Conservation (phyloP, 2,888 invertebrate genomes). For the Dicyrtomina minuta region DNA sequence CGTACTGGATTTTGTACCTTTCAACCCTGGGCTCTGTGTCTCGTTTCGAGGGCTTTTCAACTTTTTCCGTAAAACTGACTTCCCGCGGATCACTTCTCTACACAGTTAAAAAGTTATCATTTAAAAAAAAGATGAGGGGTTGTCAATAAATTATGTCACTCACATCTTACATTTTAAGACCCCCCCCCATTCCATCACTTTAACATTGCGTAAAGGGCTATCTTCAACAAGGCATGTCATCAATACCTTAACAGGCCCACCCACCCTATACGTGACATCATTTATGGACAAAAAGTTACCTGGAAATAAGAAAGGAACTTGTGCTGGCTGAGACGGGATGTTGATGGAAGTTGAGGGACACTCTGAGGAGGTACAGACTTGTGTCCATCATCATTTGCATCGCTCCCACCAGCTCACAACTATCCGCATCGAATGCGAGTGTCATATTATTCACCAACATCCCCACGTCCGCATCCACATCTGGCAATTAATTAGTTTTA, state of each 20-base stretch:
- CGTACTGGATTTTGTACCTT: too few species aligned
- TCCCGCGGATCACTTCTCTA: constrained; percentile 37
- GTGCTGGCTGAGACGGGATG: too few species aligned
- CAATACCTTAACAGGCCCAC: too few species aligned
- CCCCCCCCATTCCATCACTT: too few species aligned
- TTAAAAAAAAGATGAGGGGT: too few species aligned
- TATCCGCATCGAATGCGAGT: not conserved
- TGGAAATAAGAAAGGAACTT: constrained; percentile 12
- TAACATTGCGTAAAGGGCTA: too few species aligned
- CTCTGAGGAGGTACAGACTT: constrained; percentile 13
- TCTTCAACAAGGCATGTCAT: too few species aligned
- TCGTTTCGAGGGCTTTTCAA: constrained; percentile 46
- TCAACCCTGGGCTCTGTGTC: too few species aligned
- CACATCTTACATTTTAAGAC: too few species aligned
- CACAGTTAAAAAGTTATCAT: constrained; percentile 13
- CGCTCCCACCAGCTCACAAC: not conserved
- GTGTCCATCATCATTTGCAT: constrained; percentile 18
- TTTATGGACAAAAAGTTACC: not conserved
- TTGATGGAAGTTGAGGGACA: too few species aligned
- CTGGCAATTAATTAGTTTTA: not conserved
- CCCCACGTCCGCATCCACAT: not conserved
- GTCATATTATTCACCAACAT: not conserved
- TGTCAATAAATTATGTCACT: too few species aligned
- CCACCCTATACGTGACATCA: too few species aligned
- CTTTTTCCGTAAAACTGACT: constrained; percentile 47